Evolutionary conservation across 2,888 invertebrate species (phyloP), one percentile per base, ranked within the genome.

Genomic region (Microdon myrmicae): DNA sequence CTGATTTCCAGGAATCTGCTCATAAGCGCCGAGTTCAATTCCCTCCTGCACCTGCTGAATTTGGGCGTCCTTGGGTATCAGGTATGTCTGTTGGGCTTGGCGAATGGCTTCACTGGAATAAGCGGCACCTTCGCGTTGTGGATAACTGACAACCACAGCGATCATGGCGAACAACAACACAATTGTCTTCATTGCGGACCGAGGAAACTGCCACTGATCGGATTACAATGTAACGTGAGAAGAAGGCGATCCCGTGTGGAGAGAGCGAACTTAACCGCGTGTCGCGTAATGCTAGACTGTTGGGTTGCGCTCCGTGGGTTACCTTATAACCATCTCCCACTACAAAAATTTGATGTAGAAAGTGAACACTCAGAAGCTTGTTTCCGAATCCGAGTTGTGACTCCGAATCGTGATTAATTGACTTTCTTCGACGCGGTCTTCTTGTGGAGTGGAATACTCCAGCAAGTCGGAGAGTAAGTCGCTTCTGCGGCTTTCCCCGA

Each of bases 31-130:
- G 73, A 92, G 80, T 80, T 92, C 91, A 68, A 92, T 90, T 49
- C 92, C 92, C 80, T 92, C 91, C 81, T 92, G 89, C 72, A 88
- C 90, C 79, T 90, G 91, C 80, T 92, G 92, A 68, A 93, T 93
- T 75, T 89, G 87, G 23, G 92, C 92, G 76, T 92, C 91, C 76
- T 89, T 89, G 9, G 93, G 93, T 71, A 92, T 92, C 60, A 93
- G 84, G 73, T 87, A 87, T 3, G 92, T 92, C 80, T 87, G 90
- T 80, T 92, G 92, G 0, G 92, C 92, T 79, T 93, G 92, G 66
- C 88, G 86, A 78, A 93, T 92, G 41, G 92, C 93, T 76, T 93
- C 92, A 74, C 90, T 89, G 72, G 90, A 88, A 82, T 90, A 92
- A 55, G 87, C 87, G 31, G 89, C 88, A 0, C 93, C 93, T 75